Base-by-base conservation (phyloP, 2,888 invertebrate genomes). In the Leptinotarsa tumamoca region DNA sequence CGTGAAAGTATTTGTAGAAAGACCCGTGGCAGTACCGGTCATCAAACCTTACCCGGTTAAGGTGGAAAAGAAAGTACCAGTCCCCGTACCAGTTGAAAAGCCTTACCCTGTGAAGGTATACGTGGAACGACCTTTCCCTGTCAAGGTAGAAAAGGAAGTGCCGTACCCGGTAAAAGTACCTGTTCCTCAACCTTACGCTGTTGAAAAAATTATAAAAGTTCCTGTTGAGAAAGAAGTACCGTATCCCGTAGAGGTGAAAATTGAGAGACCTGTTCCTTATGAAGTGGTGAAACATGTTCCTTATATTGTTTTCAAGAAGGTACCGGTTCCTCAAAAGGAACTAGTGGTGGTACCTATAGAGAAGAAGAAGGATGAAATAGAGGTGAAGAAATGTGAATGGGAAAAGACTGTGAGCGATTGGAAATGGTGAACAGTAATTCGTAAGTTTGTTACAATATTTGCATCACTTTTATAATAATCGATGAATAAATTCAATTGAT, bases 151-250 rank as follows among this genome's bases (percentile, higher is more conserved):
- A 83, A 93, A 93, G 85, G 90, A 92, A 84, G 88, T 94, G 21
- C 92, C 90, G 79, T 91, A 92, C 74, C 91, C 92, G 75, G 78
- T 78, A 2, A 68, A 93, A 72, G 76, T 78, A 21, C 67, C 94
- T 93, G 43, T 94, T 91, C 92, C 93, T 73, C 91, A 92, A 84
- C 93, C 93, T 73, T 93, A 92, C 87, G 92, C 93, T 78, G 92
- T 93, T 33, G 80, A 80, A 33, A 81, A 80, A 71, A 92, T 93
- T 81, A 92, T 94, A 15, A 93, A 94, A 87, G 92, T 89, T 17
- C 93, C 93, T 49, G 94, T 95, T n/a, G 92, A 93, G 83, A 94
- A 93, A 14, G 92, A 93, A 75, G 91, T 92, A 84, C 93, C 93
- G 73, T 93, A 92, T 87, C 92, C 93, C 79, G 92, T 93, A 33